Conservation (phyloP, 1,140 invertebrate genomes). For the Piezodorus guildinii region DNA sequence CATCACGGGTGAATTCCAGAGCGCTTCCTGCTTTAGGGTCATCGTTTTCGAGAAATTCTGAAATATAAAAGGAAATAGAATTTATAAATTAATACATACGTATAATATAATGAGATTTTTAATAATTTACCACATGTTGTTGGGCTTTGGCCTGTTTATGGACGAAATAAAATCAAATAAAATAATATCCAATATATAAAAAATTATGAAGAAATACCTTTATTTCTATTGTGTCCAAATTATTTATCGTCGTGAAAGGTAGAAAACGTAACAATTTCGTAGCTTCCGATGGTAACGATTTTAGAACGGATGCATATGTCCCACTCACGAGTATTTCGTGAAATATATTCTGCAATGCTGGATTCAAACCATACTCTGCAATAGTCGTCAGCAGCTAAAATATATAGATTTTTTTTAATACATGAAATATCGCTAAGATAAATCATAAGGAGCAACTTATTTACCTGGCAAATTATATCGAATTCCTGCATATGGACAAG, state of each 20-base stretch:
- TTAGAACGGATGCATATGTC: slow-evolving; percentile 55
- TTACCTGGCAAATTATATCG: slow-evolving; percentile 53
- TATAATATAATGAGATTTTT: background rate
- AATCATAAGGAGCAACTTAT: slow-evolving; percentile 1
- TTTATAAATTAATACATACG: background rate
- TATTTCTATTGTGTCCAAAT: slow-evolving; percentile 39
- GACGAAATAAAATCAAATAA: too few relatives aligned
- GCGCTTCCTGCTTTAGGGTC: slow-evolving; percentile 48
- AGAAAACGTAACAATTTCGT: slow-evolving; percentile 49
- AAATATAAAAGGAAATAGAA: background rate
- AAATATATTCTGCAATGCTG: slow-evolving; percentile 47
- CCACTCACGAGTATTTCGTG: slow-evolving; percentile 66
- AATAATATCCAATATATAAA: background rate
- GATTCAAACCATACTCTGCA: slow-evolving; percentile 39
- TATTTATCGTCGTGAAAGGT: slow-evolving; percentile 51
- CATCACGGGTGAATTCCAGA: slow-evolving; percentile 71
- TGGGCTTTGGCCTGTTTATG: too few relatives aligned
- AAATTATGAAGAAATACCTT: slow-evolving; percentile 33
- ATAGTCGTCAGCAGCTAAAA: slow-evolving; percentile 38
- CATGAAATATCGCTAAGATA: background rate
- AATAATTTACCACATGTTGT: too few relatives aligned
- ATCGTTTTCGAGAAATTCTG: slow-evolving; percentile 31
- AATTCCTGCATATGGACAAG: slow-evolving; percentile 58
- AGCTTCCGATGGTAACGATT: slow-evolving; percentile 56
- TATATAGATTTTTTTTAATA: slow-evolving; percentile 2